These are phyloP conservation scores for Catostomus latipinnis DNA, from an alignment of 2,797 vertebrate genomes.

Conservation along the genomic window DNA sequence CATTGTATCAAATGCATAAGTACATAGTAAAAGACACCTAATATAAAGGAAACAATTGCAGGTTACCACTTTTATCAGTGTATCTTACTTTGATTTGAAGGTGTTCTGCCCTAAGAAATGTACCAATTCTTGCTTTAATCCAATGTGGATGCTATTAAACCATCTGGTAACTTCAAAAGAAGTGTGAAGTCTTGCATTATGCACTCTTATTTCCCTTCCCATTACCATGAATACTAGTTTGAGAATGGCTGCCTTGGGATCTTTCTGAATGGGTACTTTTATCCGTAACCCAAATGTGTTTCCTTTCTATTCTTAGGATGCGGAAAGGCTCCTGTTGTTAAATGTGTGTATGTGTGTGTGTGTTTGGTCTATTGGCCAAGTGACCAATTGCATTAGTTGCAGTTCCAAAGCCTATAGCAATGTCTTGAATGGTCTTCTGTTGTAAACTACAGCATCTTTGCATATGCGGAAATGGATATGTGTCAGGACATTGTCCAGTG, in stretches of 20 bases:
- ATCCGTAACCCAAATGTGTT: slow-evolving; percentile 66
- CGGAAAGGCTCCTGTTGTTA: slow-evolving; percentile 62
- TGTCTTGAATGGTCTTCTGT: background rate
- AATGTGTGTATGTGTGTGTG: slow-evolving; percentile 41
- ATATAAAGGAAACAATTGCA: no score
- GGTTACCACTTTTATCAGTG: no score
- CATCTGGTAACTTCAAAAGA: slow-evolving; percentile 53
- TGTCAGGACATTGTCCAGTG: slow-evolving; percentile 34
- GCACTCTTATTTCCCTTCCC: slow-evolving; percentile 61
- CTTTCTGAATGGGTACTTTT: slow-evolving; percentile 68
- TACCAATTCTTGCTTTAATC: slow-evolving; percentile 11
- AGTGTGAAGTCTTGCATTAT: slow-evolving; percentile 47
- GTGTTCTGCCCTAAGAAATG: background rate
- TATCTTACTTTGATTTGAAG: background rate
- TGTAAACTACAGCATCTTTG: slow-evolving; percentile 14
- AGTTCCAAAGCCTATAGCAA: background rate
- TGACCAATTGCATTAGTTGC: background rate
- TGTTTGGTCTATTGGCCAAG: slow-evolving; percentile 38
- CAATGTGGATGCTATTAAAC: slow-evolving; percentile 6
- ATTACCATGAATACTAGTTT: slow-evolving; percentile 61
- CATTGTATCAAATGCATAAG: no score
- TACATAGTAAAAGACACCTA: no score
- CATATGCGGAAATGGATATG: slow-evolving; percentile 17
- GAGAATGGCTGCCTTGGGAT: slow-evolving; percentile 67
- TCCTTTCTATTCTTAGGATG: slow-evolving; percentile 69